These are phyloP conservation scores for Cynaeus angustus DNA, from an alignment of 2,888 invertebrate species.

Conservation along the genomic window DNA sequence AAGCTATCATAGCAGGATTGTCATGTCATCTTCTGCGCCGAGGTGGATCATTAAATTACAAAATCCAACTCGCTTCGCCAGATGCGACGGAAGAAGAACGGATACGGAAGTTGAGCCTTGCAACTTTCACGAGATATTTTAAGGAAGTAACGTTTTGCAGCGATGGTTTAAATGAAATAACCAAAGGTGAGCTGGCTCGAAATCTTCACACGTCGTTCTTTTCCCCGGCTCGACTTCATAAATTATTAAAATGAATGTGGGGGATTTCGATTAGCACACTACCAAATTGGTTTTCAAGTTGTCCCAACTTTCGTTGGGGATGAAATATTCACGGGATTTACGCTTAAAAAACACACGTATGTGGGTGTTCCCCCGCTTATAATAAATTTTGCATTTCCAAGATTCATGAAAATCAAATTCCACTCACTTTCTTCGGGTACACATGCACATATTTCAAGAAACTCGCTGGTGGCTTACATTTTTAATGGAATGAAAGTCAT, in stretches of 20 bases:
- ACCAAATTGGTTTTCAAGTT: constrained; percentile 4
- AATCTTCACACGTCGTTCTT: background rate
- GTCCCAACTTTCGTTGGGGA: constrained; percentile 1
- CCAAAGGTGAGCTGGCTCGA: constrained; percentile 3
- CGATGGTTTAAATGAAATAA: constrained; percentile 16
- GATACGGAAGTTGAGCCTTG: constrained; percentile 29
- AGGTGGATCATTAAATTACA: constrained; percentile 45
- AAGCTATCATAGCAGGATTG: constrained; percentile 1
- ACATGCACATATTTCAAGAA: constrained; percentile 5
- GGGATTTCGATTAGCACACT: constrained; percentile 22
- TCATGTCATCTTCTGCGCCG: constrained; percentile 17
- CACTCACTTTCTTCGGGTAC: constrained; percentile 10
- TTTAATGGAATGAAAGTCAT: constrained; percentile 3
- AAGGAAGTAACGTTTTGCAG: constrained; percentile 30
- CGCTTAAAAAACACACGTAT: constrained; percentile 1
- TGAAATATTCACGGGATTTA: constrained; percentile 5
- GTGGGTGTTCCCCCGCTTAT: background rate
- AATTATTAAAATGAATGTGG: constrained; percentile 11
- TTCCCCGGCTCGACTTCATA: constrained; percentile 4
- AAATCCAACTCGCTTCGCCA: constrained; percentile 36
- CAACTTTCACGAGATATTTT: constrained; percentile 38
- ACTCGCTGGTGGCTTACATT: constrained; percentile 7
- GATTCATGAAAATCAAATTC: constrained; percentile 18
- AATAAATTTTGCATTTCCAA: constrained; percentile 19
- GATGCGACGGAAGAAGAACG: constrained; percentile 44